Evolutionary conservation across 2,888 invertebrate genomes (phyloP).

Genomic region (Ormyrus rosae): DNA sequence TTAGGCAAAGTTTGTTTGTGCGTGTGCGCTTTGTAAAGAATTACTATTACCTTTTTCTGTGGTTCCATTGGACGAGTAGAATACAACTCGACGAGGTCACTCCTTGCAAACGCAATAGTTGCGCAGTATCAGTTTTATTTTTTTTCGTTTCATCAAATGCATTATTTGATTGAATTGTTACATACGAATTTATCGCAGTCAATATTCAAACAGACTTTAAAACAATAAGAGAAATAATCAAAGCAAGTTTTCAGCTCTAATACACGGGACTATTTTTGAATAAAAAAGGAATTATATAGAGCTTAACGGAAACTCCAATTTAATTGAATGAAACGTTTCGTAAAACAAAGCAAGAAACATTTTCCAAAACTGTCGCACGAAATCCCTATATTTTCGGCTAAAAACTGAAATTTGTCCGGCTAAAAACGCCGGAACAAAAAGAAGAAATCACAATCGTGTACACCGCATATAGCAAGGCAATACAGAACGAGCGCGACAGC

Average conservation of each 20-base stretch:
- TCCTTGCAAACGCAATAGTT: neutral
- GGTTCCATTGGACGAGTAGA: neutral
- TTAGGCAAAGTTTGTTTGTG: conserved; percentile 36
- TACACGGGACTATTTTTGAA: too few species aligned
- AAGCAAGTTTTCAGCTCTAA: too few species aligned
- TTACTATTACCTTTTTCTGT: conserved; percentile 21
- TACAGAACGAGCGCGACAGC: neutral
- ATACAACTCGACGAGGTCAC: conserved; percentile 14
- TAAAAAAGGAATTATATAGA: too few species aligned
- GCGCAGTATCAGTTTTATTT: neutral
- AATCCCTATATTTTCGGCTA: neutral
- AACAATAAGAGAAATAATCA: too few species aligned
- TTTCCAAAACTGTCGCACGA: neutral
- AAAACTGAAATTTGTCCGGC: neutral
- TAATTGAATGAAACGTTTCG: neutral
- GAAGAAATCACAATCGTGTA: too few species aligned
- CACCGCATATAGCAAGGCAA: neutral
- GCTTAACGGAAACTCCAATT: too few species aligned
- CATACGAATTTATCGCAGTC: too few species aligned
- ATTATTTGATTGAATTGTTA: too few species aligned
- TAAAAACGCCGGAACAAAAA: too few species aligned
- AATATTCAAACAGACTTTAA: too few species aligned
- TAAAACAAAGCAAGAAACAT: neutral
- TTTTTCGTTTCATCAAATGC: conserved; percentile 18
- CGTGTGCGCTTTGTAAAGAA: conserved; percentile 33